Conservation (phyloP, 37 sponge, comb jelly and placozoan genomes). For the Beroe forskalii region DNA sequence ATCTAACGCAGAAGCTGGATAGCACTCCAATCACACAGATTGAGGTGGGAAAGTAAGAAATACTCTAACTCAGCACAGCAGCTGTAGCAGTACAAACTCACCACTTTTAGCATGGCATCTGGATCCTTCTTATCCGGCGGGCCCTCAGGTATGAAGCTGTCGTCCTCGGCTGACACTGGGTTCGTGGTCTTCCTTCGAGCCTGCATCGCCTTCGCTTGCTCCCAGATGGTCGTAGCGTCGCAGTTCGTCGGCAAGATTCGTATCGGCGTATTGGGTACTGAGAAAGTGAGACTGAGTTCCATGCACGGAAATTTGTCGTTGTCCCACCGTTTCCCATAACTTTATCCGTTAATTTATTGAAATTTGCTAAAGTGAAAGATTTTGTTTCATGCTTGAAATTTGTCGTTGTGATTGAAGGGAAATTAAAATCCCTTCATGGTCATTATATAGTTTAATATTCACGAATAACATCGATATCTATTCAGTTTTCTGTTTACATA, state of each 20-base stretch:
- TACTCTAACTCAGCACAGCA: too few species aligned
- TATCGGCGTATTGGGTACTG: too few species aligned
- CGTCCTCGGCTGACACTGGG: not conserved
- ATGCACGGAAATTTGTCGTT: too few species aligned
- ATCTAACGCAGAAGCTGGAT: too few species aligned
- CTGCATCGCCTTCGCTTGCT: slow-evolving; percentile 52
- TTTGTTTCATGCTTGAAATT: not conserved
- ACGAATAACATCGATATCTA: too few species aligned
- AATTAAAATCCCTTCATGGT: not conserved
- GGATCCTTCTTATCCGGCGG: slow-evolving; percentile 26
- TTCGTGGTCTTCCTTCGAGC: slow-evolving; percentile 1
- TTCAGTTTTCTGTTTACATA: too few species aligned
- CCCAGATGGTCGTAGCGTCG: slow-evolving; percentile 51
- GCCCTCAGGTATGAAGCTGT: slow-evolving; percentile 13
- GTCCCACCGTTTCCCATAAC: too few species aligned
- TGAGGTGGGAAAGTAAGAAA: too few species aligned
- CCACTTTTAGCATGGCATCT: slow-evolving; percentile 7
- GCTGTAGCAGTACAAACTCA: too few species aligned
- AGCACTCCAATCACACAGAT: too few species aligned
- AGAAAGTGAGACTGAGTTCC: too few species aligned
- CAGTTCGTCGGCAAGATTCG: slow-evolving; percentile 55
- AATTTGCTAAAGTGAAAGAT: not conserved
- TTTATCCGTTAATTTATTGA: too few species aligned
- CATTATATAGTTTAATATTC: not conserved
- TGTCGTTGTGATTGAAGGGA: not conserved